phyloP scores from a whole-genome alignment of 2,888 invertebrate species.

The Platycheirus rosarum region DNA sequence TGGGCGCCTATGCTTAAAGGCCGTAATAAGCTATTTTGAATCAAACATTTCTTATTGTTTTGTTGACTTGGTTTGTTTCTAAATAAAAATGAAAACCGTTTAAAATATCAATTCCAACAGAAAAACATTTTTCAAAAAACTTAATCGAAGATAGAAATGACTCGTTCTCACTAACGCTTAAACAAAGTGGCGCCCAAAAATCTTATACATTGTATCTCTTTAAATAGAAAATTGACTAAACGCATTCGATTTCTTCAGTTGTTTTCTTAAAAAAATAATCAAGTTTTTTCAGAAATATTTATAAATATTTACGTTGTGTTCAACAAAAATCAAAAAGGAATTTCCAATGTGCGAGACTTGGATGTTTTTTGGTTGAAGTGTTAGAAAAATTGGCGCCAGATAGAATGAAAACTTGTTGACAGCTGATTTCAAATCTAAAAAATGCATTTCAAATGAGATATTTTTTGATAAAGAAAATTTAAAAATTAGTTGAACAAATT shows the following conservation, averaged over 20 bases:
- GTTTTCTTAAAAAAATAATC: slow-evolving; percentile 2
- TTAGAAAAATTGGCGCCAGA: slow-evolving; percentile 32
- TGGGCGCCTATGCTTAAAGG: no score
- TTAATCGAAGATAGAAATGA: not conserved
- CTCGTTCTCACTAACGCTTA: no score
- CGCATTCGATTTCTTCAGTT: not conserved
- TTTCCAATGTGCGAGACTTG: not conserved
- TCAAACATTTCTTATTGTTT: no score
- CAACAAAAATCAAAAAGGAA: not conserved
- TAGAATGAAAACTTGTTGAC: slow-evolving; percentile 15
- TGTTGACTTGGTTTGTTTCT: no score
- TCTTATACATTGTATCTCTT: not conserved
- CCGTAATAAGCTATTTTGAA: no score
- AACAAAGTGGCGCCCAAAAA: slow-evolving; percentile 10
- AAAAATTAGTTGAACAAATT: no score
- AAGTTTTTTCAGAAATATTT: slow-evolving; percentile 8
- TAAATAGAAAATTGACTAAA: not conserved
- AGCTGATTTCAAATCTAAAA: not conserved
- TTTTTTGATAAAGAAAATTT: no score
- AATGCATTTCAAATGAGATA: no score
- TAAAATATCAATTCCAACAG: no score
- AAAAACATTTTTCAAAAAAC: no score
- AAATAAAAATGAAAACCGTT: no score
- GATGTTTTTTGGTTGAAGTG: slow-evolving; percentile 7
- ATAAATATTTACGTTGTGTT: slow-evolving; percentile 27